Evolutionary conservation across 1,140 invertebrate species (phyloP).

Genomic region (Calosoma granatense): DNA sequence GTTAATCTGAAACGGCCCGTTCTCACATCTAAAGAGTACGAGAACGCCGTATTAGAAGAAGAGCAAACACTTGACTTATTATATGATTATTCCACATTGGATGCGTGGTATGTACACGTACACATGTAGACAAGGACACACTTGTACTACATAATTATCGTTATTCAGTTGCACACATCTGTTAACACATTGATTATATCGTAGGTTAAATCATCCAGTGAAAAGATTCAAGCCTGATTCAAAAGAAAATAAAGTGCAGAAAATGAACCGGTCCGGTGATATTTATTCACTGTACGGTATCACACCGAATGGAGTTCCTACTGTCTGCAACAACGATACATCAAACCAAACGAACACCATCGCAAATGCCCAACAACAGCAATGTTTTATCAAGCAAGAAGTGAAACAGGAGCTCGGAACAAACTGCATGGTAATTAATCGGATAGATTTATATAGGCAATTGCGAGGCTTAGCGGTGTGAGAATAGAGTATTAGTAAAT

Average conservation of each 20-base stretch:
- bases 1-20: slow-evolving; percentile 55
- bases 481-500: not conserved
- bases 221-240: slow-evolving; percentile 63
- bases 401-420: slow-evolving; percentile 38
- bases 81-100: slow-evolving; percentile 77
- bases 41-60: slow-evolving; percentile 63
- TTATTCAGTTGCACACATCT: too few species aligned
- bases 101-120: slow-evolving; percentile 61
- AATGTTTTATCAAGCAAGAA: slow-evolving; percentile 29
- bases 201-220: slow-evolving; percentile 76
- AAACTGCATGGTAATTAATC: not conserved
- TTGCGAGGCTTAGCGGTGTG: not conserved
- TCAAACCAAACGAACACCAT: slow-evolving; percentile 20
- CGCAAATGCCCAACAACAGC: slow-evolving; percentile 18
- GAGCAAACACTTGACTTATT: slow-evolving; percentile 70
- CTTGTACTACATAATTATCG: too few species aligned
- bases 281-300: slow-evolving; percentile 44
- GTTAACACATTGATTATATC: too few species aligned
- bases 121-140: too few species aligned
- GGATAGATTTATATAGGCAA: not conserved
- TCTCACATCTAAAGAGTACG: slow-evolving; percentile 59
- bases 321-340: slow-evolving; percentile 21
- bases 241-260: slow-evolving; percentile 24
- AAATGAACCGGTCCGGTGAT: slow-evolving; percentile 31
- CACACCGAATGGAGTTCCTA: slow-evolving; percentile 40